Base-by-base conservation (phyloP, 2,888 invertebrate genomes). In the Drosophila robusta region DNA sequence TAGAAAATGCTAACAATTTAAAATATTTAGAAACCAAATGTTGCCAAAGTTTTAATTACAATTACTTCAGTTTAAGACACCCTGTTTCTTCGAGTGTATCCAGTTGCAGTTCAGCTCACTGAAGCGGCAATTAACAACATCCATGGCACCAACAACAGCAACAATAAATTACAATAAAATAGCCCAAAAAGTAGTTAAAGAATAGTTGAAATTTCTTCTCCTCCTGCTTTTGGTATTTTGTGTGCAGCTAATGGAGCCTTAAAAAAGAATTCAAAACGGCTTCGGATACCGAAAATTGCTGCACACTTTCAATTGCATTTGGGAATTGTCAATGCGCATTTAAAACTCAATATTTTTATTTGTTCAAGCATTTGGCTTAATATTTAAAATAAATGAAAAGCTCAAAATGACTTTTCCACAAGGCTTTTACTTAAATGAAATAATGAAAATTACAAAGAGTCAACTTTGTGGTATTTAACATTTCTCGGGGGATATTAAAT, bases 51-150 rank as follows among this genome's bases (percentile, higher is more conserved):
- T 18, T 18, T 18, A 18, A 18, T 18, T 18, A 18, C 8, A 26
- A 26, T 26, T 26, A 29, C 22, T 22, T 22, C 4, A 22, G 3
- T 22, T 22, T 11, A 32, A 11, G 1, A 11, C 11, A 32, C 4
- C 34, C n/a, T n/a, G 11, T 12, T 34, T 34, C 2, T 34, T 34
- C 34, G 11, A 34, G 34, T 34, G 34, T 34, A 46, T 29, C 41
- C 45, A 57, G 39, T 65, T 50, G 26, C 32, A 62, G 66, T 66
- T 65, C 50, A 57, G 55, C 62, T 68, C 42, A 82, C 68, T 66
- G 61, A 87, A 60, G 50, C 70, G 61, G 54, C 73, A 88, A 85
- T 86, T 82, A 82, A 65, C 67, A 29, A 29, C 29, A 29, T 29
- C 29, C 29, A 9, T 9, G 9, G 29, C 29, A 29, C 29, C 29